Percentiles rank a stretch among this genome's conserved stretches.
These are phyloP conservation scores for Manis javanica DNA, from an alignment of 2,797 vertebrate species.

Conservation along the genomic window DNA sequence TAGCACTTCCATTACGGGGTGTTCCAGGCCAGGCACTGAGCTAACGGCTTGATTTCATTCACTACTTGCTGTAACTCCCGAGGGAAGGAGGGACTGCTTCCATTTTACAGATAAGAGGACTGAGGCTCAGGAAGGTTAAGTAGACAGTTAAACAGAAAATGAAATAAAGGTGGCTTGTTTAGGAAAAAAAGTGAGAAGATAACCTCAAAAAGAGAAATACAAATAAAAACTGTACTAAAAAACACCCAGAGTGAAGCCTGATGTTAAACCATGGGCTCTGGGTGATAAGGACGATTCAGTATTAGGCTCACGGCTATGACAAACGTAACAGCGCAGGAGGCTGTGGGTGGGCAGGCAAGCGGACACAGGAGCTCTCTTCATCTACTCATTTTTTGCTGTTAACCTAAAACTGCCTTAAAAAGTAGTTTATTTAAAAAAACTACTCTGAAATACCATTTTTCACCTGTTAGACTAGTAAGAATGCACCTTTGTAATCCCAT, in stretches of 20 bases:
- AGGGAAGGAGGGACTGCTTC: not conserved
- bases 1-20: not conserved
- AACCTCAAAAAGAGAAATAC: not conserved
- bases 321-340: fast-evolving
- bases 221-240: constrained; percentile 1
- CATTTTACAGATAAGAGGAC: not conserved
- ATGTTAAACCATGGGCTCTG: not conserved
- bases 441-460: not conserved
- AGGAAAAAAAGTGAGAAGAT: not conserved
- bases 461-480: not conserved
- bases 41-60: not conserved
- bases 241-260: not conserved
- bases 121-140: not conserved
- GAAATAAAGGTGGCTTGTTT: not conserved
- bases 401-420: not conserved
- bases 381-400: not conserved
- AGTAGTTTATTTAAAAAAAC: not conserved
- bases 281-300: fast-evolving
- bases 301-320: not conserved
- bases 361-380: not conserved
- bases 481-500: not conserved
- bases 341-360: fast-evolving
- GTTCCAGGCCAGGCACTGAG: not conserved
- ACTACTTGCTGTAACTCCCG: not conserved
- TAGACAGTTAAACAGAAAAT: not conserved